Evolutionary conservation across 2,888 invertebrate genomes (phyloP), one percentile per base, ranked within the genome.

Genomic region (Polyommatus iphigenia): DNA sequence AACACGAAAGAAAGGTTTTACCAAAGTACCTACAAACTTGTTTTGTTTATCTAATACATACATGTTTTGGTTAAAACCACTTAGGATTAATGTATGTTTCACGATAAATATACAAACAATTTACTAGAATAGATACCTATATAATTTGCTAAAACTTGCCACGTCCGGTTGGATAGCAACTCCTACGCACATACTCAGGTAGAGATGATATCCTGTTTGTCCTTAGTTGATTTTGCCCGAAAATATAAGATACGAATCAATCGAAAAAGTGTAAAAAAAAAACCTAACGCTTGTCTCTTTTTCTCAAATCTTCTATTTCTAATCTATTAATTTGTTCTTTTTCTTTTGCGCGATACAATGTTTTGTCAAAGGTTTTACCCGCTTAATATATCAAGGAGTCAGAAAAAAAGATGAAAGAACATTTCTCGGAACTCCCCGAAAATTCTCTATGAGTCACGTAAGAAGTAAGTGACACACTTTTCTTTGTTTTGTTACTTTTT

Each of bases 401-500:
- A 20, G 24, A 29, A 46, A 73, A 24, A 46, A 75, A 41, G 46
- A 75, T 32, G 6, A 46, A 50, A 54, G 29, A 32, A 54, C 5
- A 18, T 29, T 54, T 29, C 29, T 29, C 18, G 24, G 75, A 29
- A 50, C 54, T 20, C 6, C 24, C 75, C 24, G 29, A 75, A 75
- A 50, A 73, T 15, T 24, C 13, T 41, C 71, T 71, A 50, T 50
- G 75, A 75, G 24, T 75, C 54, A 75, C 15, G 24, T 8, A 50
- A 50, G 29, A 50, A 29, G 75, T 73, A 73, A 73, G 29, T 75
- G 54, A 29, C 29, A 75, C 29, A 75, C 75, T 75, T 73, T 50
- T 75, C 50, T 50, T 75, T 75, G 54, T 75, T 75, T 75, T 75
- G 20, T 46, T 46, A 24, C 41, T 73, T 46, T 72, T 20, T 54